phyloP scores from a whole-genome alignment of 2,797 vertebrate species.

The Phylloscopus collybita region DNA sequence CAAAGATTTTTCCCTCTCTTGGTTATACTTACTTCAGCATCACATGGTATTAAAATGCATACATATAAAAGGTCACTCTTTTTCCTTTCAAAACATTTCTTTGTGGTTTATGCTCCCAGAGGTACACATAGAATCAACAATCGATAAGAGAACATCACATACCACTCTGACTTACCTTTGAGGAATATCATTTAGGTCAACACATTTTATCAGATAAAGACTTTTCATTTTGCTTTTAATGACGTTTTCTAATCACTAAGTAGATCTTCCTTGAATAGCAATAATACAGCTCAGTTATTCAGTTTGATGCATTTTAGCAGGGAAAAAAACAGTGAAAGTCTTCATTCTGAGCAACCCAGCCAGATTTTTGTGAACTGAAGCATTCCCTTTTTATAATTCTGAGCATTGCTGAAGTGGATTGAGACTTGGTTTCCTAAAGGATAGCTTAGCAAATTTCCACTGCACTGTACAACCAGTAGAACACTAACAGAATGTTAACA shows the following conservation, averaged over 20 bases:
- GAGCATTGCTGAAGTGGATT: not conserved
- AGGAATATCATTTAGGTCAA: constrained; percentile 73
- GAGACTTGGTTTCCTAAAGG: not conserved
- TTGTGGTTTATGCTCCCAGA: constrained; percentile 72
- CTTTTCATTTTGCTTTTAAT: constrained; percentile 72
- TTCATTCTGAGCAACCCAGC: constrained; percentile 32
- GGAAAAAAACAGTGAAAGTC: not conserved
- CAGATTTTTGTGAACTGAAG: constrained; percentile 31
- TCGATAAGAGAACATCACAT: constrained; percentile 76
- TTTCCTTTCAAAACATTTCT: constrained; percentile 79
- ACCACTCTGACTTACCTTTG: constrained; percentile 71
- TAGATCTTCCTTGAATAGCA: constrained; percentile 53
- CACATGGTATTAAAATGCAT: constrained; percentile 77
- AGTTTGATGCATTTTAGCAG: constrained; percentile 43
- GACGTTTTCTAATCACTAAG: constrained; percentile 65
- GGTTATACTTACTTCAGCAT: constrained; percentile 71
- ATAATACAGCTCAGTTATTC: constrained; percentile 27
- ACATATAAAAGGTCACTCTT: constrained; percentile 79
- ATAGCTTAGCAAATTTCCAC: not conserved
- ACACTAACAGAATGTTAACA: not conserved
- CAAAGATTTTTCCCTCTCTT: not conserved
- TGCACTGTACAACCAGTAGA: not conserved
- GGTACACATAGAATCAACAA: constrained; percentile 74
- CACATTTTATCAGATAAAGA: constrained; percentile 41
- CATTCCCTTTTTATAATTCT: not conserved